Base-by-base conservation (phyloP, 2,888 invertebrate genomes). In the Drosophila mercatorum region DNA sequence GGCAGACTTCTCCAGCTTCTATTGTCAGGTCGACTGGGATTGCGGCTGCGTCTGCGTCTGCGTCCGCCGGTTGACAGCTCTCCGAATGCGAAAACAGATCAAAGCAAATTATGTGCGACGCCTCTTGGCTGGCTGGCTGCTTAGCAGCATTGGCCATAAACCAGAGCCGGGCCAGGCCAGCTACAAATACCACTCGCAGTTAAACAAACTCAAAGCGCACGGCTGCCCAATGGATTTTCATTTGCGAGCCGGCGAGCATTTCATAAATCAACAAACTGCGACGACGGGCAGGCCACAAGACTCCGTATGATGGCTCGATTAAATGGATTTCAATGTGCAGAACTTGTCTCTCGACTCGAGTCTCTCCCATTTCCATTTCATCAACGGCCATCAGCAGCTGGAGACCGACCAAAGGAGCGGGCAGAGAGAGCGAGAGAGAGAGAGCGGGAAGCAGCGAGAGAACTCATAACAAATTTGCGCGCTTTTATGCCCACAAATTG, bases 31-130 rank as follows among this genome's bases (percentile, higher is more conserved):
- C 60, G 43, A 11, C 38, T 12, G 26, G 8, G 6, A 6, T 40
- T 10, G 12, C 12, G 43, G 11, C 38, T 12, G 26, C 8, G 6
- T 6, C 43, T 10, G 12, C n/a, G 2, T 7, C 41, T 22, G 26
- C 12, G 31, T n/a, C 31, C 3, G 26, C 51, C 49, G 49, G 89
- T 79, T 86, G 86, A 86, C 86, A 86, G 86, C 86, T 77, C 74
- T 74, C 83, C 79, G 88, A 88, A 81, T 88, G 84, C 86, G 83
- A 89, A 89, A 86, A 88, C 89, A 79, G 86, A 86, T 86, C 86
- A 89, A 86, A 86, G 86, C 86, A 88, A 89, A 86, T 86, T 86
- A 86, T 88, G 79, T 88, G 89, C 86, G 88, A 86, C 89, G 89
- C 86, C 89, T 86, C 75, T 86, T 88, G 81, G 81, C 87, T 86